A percentile compares a stretch with the other conserved stretches of the same genome.
These are phyloP conservation scores for Menura novaehollandiae DNA, from an alignment of 2,113 vertebrate species.

Conservation along the genomic window DNA sequence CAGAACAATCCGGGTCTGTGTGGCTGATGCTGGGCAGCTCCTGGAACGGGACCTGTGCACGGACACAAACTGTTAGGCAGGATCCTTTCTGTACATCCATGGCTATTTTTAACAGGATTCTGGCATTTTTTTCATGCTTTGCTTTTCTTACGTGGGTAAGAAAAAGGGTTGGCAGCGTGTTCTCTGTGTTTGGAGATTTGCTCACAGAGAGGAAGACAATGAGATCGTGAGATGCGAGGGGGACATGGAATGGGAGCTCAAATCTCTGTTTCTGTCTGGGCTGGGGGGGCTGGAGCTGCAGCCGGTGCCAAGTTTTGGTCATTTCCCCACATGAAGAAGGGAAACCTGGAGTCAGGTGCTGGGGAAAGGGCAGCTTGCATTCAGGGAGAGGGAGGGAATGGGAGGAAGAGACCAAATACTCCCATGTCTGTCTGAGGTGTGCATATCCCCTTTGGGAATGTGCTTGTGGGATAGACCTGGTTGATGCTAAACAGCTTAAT, in stretches of 20 bases:
- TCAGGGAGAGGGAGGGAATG: neutral
- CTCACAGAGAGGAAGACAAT: neutral
- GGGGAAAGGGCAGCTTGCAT: neutral
- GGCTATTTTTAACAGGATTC: neutral
- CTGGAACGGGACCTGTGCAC: neutral
- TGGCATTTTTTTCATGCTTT: neutral
- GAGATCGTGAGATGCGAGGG: fast-evolving
- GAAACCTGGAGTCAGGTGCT: neutral
- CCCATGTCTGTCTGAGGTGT: neutral
- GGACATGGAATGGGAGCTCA: neutral
- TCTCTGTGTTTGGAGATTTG: neutral
- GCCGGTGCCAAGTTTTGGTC: neutral
- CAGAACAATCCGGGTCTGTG: neutral
- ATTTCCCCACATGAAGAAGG: neutral
- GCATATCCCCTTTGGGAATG: neutral
- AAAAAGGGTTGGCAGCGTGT: neutral
- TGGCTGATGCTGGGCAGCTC: neutral
- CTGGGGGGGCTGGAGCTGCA: neutral
- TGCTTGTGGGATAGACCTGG: neutral
- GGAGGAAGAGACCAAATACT: neutral
- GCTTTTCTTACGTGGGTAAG: neutral
- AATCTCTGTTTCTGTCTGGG: neutral
- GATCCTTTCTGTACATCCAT: neutral
- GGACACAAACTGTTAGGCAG: neutral
- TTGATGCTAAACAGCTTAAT: neutral